Conservation (phyloP, 2,113 vertebrate species). For the Hippocampus barbouri region DNA sequence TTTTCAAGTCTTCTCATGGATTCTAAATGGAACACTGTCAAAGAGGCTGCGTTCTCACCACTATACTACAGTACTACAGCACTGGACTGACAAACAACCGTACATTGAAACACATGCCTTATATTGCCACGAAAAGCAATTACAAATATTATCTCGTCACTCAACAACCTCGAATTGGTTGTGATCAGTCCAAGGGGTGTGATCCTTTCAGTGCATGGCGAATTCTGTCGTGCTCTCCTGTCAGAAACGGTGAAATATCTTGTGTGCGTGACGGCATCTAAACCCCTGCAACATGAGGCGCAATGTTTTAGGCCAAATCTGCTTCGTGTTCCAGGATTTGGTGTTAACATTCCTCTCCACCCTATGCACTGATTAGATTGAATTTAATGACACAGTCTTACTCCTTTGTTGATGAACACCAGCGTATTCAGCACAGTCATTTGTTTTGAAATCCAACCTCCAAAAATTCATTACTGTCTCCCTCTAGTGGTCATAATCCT, state of each 20-base stretch:
- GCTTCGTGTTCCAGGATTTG: constrained; percentile 57
- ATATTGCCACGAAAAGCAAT: too few species aligned
- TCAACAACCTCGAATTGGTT: background rate
- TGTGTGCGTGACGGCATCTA: background rate
- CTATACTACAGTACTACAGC: background rate
- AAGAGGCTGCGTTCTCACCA: too few species aligned
- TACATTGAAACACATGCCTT: background rate
- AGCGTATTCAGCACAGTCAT: background rate
- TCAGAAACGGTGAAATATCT: background rate
- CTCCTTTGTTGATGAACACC: constrained; percentile 59
- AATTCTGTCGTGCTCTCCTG: background rate
- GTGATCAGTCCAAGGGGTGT: background rate
- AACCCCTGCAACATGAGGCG: constrained; percentile 37
- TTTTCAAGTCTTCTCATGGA: too few species aligned
- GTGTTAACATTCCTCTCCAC: constrained; percentile 55
- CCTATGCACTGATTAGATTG: constrained; percentile 42
- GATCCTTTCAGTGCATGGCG: background rate
- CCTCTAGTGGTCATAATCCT: constrained; percentile 46
- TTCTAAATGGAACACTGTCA: too few species aligned
- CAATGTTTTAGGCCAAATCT: constrained; percentile 41
- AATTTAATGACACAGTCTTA: constrained; percentile 54
- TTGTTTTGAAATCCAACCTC: background rate
- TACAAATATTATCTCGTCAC: background rate
- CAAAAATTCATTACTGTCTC: constrained; percentile 7
- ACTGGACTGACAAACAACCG: background rate